phyloP scores from a whole-genome alignment of 2,888 invertebrate genomes.

The Mayetiola destructor region DNA sequence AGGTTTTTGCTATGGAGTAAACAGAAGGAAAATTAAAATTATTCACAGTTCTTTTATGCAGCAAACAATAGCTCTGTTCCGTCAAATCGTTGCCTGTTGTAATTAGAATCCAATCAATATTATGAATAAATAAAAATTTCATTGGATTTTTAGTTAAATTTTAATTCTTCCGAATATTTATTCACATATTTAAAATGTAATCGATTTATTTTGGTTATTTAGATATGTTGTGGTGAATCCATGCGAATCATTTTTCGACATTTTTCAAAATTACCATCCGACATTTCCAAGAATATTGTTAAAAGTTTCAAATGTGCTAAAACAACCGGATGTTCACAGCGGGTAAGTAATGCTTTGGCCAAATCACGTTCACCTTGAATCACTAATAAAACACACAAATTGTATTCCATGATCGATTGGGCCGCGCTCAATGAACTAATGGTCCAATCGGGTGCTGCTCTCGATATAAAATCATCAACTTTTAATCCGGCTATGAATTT shows the following conservation, averaged over 20 bases:
- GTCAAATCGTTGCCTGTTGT: neutral
- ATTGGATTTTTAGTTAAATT: too few relatives aligned
- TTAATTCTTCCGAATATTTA: neutral
- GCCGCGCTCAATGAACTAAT: constrained; percentile 45
- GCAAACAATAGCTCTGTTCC: neutral
- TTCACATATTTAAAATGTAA: neutral
- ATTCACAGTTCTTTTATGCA: neutral
- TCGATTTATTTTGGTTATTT: neutral
- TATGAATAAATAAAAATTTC: neutral
- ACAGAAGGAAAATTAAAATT: neutral
- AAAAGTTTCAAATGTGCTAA: constrained; percentile 28
- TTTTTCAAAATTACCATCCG: constrained; percentile 39
- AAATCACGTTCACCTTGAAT: constrained; percentile 60
- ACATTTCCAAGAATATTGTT: constrained; percentile 44
- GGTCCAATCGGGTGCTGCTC: constrained; percentile 36
- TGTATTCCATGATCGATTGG: constrained; percentile 59
- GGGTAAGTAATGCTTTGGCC: constrained; percentile 29
- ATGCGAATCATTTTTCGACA: constrained; percentile 37
- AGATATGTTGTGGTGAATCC: constrained; percentile 16
- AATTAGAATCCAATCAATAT: neutral
- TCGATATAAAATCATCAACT: constrained; percentile 36
- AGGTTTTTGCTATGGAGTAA: neutral
- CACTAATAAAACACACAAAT: constrained; percentile 61
- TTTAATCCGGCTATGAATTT: constrained; percentile 48
- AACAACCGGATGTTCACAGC: constrained; percentile 30